Conservation (phyloP, 2,888 invertebrate species). For the Esperia sulphurella region DNA sequence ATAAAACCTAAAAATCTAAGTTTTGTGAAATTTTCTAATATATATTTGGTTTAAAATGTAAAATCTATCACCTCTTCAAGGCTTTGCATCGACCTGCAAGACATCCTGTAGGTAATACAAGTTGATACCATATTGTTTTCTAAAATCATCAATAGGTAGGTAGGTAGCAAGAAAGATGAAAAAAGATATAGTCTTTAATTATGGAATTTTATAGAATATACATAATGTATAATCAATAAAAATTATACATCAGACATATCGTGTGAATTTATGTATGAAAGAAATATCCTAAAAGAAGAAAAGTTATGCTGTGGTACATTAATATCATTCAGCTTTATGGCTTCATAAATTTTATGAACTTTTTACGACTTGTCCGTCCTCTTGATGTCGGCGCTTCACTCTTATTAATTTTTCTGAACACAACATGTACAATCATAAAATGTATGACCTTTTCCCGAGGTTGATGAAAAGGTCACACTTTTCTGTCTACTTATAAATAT, state of each 20-base stretch:
- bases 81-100: too few species aligned
- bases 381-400: conserved; percentile 31
- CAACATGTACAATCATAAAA: conserved; percentile 12
- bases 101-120: too few species aligned
- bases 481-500: background rate
- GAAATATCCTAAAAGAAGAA: conserved; percentile 12
- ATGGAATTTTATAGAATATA: too few species aligned
- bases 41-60: too few species aligned
- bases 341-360: conserved; percentile 49
- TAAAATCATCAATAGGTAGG: too few species aligned
- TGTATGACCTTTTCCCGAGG: conserved; percentile 15
- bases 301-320: conserved; percentile 32
- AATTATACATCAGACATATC: background rate
- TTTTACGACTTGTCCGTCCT: conserved; percentile 52
- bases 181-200: too few species aligned
- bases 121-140: too few species aligned
- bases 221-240: too few species aligned
- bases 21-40: too few species aligned
- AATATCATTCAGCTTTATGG: conserved; percentile 54
- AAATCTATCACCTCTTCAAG: too few species aligned
- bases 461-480: conserved; percentile 3
- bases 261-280: background rate
- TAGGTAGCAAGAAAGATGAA: too few species aligned
- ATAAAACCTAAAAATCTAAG: too few species aligned
- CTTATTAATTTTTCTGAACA: conserved; percentile 47